Percentiles rank a stretch among this genome's conserved stretches.
Evolutionary conservation across 2,113 vertebrate genomes (phyloP).

Genomic region (Myrmophylax atrothorax): DNA sequence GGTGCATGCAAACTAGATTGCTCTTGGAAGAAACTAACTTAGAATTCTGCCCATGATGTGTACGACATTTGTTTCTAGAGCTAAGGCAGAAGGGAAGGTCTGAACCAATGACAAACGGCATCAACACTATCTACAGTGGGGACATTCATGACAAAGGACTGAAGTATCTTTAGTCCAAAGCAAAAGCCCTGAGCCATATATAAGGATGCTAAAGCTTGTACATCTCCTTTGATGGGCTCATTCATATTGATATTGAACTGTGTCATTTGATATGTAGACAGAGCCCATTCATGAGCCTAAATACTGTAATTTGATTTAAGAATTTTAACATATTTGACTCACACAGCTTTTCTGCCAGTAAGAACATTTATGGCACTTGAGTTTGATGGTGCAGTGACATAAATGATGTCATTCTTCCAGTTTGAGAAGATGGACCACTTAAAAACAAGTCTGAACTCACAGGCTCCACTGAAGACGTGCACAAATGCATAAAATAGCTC

Average conservation of each 20-base stretch:
- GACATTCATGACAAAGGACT: not conserved
- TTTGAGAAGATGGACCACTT: not conserved
- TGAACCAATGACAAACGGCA: not conserved
- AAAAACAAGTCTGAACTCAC: not conserved
- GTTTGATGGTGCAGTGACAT: not conserved
- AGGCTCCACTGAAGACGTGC: not conserved
- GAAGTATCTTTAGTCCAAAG: not conserved
- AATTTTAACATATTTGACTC: not conserved
- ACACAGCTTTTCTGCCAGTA: not conserved
- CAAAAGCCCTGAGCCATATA: not conserved
- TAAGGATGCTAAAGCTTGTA: not conserved
- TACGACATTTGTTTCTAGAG: not conserved
- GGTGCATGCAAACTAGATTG: not conserved
- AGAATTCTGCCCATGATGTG: not conserved
- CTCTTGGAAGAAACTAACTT: not conserved
- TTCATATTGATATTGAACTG: not conserved
- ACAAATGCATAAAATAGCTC: not conserved
- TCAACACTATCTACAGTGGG: accelerated
- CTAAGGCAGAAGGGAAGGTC: not conserved
- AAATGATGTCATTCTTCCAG: not conserved
- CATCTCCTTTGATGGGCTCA: not conserved
- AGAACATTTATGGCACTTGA: not conserved
- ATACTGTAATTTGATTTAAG: not conserved
- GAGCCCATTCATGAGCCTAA: not conserved
- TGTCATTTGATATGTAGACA: not conserved